phyloP scores from a whole-genome alignment of 2,113 vertebrate species.

The Lota lota region DNA sequence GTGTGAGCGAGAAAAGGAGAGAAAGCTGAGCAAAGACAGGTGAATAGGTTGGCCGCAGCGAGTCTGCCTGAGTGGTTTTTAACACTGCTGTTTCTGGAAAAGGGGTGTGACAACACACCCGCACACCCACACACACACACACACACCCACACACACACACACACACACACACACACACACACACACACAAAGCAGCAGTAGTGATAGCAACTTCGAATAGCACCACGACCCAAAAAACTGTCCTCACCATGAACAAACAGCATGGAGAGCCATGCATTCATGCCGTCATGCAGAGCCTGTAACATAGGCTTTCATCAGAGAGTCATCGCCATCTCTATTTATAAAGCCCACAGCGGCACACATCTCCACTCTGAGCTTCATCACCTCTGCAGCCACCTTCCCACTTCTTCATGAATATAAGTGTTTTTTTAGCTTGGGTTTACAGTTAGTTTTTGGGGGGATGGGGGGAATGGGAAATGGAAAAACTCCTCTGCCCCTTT shows the following conservation, averaged over 20 bases:
- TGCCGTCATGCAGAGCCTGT: slow-evolving; percentile 37
- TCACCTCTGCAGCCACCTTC: slow-evolving; percentile 23
- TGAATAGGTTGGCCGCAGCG: slow-evolving; percentile 38
- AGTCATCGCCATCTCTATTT: slow-evolving; percentile 54
- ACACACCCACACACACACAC: slow-evolving; percentile 4
- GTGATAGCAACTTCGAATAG: no score
- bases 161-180: background rate
- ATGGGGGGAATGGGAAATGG: no score
- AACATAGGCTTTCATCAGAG: slow-evolving; percentile 43
- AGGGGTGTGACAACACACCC: slow-evolving; percentile 49
- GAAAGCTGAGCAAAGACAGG: slow-evolving; percentile 10
- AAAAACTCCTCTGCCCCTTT: no score
- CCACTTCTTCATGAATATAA: slow-evolving; percentile 16
- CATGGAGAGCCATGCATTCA: background rate
- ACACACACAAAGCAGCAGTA: no score
- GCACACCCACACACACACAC: slow-evolving; percentile 21
- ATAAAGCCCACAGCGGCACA: slow-evolving; percentile 38
- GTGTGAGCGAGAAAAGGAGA: background rate
- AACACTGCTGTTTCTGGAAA: slow-evolving; percentile 50
- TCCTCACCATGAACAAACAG: no score
- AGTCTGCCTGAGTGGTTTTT: slow-evolving; percentile 52
- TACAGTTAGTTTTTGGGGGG: no score
- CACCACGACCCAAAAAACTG: no score
- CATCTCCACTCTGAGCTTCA: slow-evolving; percentile 29
- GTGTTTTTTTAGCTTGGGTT: no score